Evolutionary conservation across 1,140 invertebrate species (phyloP).

Genomic region (Pseudoatta argentina): DNA sequence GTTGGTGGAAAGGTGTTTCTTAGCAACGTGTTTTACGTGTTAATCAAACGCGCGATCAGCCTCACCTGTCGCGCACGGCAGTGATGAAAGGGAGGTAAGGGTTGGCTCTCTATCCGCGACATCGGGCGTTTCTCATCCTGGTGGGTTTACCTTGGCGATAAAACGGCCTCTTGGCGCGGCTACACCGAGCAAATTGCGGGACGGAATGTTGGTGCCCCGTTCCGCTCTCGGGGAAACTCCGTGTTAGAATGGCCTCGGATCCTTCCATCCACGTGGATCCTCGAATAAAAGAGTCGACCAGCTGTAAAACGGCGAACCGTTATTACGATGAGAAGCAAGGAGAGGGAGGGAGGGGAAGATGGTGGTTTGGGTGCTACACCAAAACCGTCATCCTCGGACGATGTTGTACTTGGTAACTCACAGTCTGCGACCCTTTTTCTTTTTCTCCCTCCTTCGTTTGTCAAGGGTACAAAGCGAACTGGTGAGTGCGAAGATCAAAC

Average conservation of each 20-base stretch:
- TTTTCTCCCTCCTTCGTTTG: conserved; percentile 13
- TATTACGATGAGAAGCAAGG: conserved; percentile 70
- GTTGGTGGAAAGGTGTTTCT: conserved; percentile 17
- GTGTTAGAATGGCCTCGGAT: conserved; percentile 66
- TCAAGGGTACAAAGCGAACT: conserved; percentile 3
- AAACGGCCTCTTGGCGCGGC: conserved; percentile 67
- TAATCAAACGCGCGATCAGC: conserved; percentile 64
- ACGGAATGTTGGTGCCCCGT: conserved; percentile 63
- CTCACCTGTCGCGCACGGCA: conserved; percentile 48
- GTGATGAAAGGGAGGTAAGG: background rate
- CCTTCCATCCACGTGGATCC: conserved; percentile 72
- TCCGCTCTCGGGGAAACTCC: conserved; percentile 58
- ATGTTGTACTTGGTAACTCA: conserved; percentile 60
- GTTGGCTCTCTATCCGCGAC: conserved; percentile 63
- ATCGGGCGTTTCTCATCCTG: conserved; percentile 64
- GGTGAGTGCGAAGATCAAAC: conserved; percentile 27
- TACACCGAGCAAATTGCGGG: conserved; percentile 68
- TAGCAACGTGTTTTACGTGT: conserved; percentile 62
- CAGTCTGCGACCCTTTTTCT: conserved; percentile 19
- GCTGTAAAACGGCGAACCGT: conserved; percentile 75
- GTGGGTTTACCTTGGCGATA: conserved; percentile 72
- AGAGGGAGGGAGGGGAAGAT: background rate
- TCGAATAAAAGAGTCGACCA: conserved; percentile 74
- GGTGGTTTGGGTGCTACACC: conserved; percentile 39
- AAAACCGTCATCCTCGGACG: conserved; percentile 51